Conservation (phyloP, 2,113 vertebrate genomes). For the Lonchura striata region DNA sequence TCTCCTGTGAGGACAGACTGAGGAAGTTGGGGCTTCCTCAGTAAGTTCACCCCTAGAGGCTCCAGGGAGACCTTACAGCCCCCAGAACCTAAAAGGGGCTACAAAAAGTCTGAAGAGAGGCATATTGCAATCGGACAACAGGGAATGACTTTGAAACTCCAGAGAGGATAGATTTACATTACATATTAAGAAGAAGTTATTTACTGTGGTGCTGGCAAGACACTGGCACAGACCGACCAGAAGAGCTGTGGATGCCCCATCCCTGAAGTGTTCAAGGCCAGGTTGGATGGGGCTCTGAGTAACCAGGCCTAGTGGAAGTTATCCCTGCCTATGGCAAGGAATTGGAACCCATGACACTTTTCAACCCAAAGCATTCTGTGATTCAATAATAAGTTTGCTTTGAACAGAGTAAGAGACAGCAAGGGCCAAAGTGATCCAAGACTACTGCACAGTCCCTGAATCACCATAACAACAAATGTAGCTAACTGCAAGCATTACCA, state of each 20-base stretch:
- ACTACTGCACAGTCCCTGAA: not conserved
- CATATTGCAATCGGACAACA: rapidly evolving
- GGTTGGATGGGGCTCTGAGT: not conserved
- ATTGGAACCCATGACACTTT: not conserved
- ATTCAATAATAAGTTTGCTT: not conserved
- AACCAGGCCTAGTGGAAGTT: not conserved
- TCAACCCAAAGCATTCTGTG: not conserved
- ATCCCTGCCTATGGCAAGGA: not conserved
- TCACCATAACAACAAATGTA: rapidly evolving
- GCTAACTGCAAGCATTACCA: not conserved
- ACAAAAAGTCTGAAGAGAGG: not conserved
- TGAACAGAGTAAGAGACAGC: not conserved
- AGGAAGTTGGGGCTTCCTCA: not conserved
- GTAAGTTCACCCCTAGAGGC: not conserved
- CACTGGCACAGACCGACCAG: not conserved
- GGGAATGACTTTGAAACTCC: not conserved
- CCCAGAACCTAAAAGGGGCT: not conserved
- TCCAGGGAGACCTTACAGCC: not conserved
- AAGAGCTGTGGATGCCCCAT: not conserved
- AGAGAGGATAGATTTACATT: not conserved
- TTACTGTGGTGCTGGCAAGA: not conserved
- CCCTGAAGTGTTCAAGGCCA: rapidly evolving
- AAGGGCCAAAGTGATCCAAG: not conserved
- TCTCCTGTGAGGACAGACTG: not conserved
- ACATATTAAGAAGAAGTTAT: not conserved